Base-by-base conservation (phyloP, 2,888 invertebrate species). In the Diarsia rubi region DNA sequence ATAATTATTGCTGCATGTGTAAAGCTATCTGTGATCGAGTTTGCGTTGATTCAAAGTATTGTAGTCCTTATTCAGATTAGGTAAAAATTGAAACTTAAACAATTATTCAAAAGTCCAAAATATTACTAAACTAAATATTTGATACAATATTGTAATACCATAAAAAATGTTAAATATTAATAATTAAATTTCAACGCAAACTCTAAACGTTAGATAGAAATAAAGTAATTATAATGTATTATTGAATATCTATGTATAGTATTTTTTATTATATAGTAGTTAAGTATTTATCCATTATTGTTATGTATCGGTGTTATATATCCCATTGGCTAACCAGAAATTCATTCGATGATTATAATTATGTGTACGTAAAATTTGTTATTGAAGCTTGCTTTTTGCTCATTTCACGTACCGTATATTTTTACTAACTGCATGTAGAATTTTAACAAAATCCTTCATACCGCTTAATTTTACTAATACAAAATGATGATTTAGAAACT, bases 211-310 rank as follows among this genome's bases (percentile, higher is more conserved):
- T 85, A 83, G 78, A 83, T 87, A 85, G 76, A 73, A n/a, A n/a
- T n/a, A n/a, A 75, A 82, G 16, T 49, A 82, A 76, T 76, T 63
- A 66, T 73, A 66, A 77, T 78, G 49, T 74, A 75, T 66, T 68
- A 65, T 74, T 71, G 16, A 75, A 79, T 83, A 85, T 85, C 76
- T 81, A 77, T 86, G 54, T 83, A 78, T 85, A 6, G 73, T 83
- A 74, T 85, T 78, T 71, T 73, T 75, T 85, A 75, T 65, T 67
- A 71, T 77, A 72, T 75, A 31, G 73, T 64, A 37, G 4, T 69
- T 4, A 68, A 62, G n/a, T 83, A 67, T 78, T 73, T 73, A 65
- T 69, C 37, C 21, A 27, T 75, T 62, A n/a, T 64, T 70, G 37
- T 37, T 37, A 37, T 37, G 37, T 37, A 37, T 37, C 47, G 66